Conservation (phyloP, 2,113 vertebrate genomes). For the Gallinago media region DNA sequence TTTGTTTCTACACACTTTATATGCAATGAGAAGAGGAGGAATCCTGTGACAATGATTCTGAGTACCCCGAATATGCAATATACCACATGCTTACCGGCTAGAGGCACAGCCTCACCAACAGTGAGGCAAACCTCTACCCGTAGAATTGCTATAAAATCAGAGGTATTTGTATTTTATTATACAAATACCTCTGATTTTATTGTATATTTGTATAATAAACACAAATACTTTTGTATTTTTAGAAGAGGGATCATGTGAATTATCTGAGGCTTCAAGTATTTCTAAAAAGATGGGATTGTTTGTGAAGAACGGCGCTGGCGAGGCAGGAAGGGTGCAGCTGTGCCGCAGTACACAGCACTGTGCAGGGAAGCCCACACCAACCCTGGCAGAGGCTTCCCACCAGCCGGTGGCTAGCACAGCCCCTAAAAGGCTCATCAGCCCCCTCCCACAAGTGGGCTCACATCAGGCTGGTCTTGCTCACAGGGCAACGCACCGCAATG, state of each 20-base stretch:
- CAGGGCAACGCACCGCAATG: not conserved
- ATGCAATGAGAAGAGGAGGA: not conserved
- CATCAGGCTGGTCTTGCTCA: not conserved
- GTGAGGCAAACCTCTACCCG: not conserved
- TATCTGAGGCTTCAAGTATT: not conserved
- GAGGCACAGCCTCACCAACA: not conserved
- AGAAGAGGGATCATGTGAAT: not conserved
- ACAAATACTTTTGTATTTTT: not conserved
- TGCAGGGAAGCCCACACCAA: not conserved
- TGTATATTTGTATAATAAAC: not conserved
- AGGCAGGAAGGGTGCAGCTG: not conserved
- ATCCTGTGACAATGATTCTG: not conserved
- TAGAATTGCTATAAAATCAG: not conserved
- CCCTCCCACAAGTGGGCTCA: fast-evolving
- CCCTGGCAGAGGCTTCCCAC: not conserved
- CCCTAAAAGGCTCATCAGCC: not conserved
- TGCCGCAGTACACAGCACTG: too few relatives aligned
- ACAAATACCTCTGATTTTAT: not conserved
- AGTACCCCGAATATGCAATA: not conserved
- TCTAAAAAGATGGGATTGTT: not conserved
- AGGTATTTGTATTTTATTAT: not conserved
- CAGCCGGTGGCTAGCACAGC: fast-evolving
- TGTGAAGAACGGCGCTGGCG: not conserved
- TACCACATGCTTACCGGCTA: not conserved
- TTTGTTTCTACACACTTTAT: not conserved